Evolutionary conservation across 2,797 vertebrate genomes (phyloP).

Genomic region (Streptopelia turtur): DNA sequence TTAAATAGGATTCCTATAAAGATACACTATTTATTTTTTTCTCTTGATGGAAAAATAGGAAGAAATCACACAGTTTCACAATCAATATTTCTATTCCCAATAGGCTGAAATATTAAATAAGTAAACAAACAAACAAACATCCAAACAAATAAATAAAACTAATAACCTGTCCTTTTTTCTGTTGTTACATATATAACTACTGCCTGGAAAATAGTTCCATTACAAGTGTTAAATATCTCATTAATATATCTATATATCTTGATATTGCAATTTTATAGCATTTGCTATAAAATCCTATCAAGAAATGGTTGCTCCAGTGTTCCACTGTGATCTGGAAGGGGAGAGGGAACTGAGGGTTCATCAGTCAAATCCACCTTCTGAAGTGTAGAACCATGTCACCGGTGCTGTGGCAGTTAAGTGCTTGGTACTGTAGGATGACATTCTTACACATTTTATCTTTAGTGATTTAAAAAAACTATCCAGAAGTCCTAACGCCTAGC

Average conservation of each 20-base stretch:
- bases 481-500: neutral
- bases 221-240: neutral
- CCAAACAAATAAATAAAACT: neutral
- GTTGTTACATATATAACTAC: neutral
- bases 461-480: neutral
- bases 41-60: neutral
- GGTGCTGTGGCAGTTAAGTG: neutral
- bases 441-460: neutral
- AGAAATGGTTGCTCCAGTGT: neutral
- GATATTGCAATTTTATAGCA: no score
- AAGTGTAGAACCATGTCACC: fast-evolving
- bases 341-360: neutral
- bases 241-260: neutral
- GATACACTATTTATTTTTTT: neutral
- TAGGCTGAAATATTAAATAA: neutral
- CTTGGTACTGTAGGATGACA: neutral
- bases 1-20: neutral
- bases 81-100: neutral
- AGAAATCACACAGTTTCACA: neutral
- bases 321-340: neutral
- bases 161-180: neutral
- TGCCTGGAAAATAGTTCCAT: neutral
- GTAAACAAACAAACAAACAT: no score
- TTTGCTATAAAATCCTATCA: neutral
- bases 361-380: neutral